Evolutionary conservation across 2,888 invertebrate genomes (phyloP), one percentile per base, ranked within the genome.

Genomic region (Lepidonotus clava): DNA sequence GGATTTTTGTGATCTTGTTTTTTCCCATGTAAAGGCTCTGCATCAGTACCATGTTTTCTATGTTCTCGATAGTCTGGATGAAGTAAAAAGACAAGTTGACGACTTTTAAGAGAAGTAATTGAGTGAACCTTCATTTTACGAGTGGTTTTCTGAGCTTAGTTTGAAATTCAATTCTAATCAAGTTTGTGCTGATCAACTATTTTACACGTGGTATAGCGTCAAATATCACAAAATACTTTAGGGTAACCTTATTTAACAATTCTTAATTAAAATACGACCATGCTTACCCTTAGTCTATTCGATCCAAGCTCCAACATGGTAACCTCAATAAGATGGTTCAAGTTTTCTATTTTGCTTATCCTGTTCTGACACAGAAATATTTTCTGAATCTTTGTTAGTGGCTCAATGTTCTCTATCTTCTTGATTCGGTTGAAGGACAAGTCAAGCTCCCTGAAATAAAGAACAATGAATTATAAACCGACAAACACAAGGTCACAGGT

Each of bases 341-440:
- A 92, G 94, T 98, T 98, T 93, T 98, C 97, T 87, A 99, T 98
- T 93, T 96, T 96, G 0, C 95, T 93, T 41, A 99, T 97, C 95
- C 97, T 97, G 94, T 99, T 99, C 5, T 98, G 97, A 86, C 98
- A 97, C 51, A 99, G 95, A 94, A 96, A 99, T 2, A 99, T 94
- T 92, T 97, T 98, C 92, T 96, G 96, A 87, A 99, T 94, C 84
- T 97, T 97, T 4, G 94, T 91, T 89, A 99, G 95, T 85, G 96
- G 96, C 0, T 96, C 96, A 89, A 99, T 94, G 84, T 98, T 98
- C 92, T 97, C 96, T 86, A 99, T 97, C 93, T 97, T 96, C 90
- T 96, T 96, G 66, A 99, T 96, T 87, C 98, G 96, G 95, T 99
- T 99, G 94, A 98, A 99, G 4, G 99, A 99, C 67, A 99, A 94